Conservation (phyloP, 2,797 vertebrate genomes). For the Trachops cirrhosus region DNA sequence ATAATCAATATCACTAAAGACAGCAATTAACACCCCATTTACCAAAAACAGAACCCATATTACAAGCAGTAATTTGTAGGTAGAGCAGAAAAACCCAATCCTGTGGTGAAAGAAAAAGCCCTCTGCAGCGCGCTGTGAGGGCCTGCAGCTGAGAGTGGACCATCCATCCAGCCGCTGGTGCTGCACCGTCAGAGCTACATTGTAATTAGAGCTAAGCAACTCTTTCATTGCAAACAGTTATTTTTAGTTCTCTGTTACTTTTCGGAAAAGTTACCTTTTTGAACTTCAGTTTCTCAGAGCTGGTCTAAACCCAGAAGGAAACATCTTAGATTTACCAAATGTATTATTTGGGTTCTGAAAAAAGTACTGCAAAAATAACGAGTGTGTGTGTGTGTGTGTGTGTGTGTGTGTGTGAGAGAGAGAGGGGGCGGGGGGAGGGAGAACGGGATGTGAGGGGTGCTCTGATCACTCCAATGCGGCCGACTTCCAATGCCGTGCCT, state of each 20-base stretch:
- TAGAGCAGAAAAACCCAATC: not conserved
- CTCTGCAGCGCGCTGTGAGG: not conserved
- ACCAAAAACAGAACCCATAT: not conserved
- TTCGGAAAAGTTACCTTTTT: conserved; percentile 58
- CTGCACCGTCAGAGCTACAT: not conserved
- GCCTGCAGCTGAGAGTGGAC: not conserved
- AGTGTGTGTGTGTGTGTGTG: no score
- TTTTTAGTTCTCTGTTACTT: conserved; percentile 65
- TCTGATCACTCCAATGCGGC: not conserved
- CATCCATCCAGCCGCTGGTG: not conserved
- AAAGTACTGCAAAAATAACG: not conserved
- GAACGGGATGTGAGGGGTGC: not conserved
- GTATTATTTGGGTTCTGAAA: not conserved
- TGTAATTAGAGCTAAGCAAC: conserved; percentile 55
- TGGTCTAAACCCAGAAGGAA: not conserved
- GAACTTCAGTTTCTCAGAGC: conserved; percentile 54
- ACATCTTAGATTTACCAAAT: not conserved
- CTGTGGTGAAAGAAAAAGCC: not conserved
- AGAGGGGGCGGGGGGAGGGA: not conserved
- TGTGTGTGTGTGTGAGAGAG: not conserved
- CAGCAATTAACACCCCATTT: not conserved
- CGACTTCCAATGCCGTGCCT: not conserved
- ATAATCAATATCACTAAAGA: not conserved
- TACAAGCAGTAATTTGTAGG: not conserved
- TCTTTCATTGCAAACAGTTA: conserved; percentile 59